These are phyloP conservation scores for Pelosia muscerda DNA, from an alignment of 2,888 invertebrate genomes.

Conservation along the genomic window DNA sequence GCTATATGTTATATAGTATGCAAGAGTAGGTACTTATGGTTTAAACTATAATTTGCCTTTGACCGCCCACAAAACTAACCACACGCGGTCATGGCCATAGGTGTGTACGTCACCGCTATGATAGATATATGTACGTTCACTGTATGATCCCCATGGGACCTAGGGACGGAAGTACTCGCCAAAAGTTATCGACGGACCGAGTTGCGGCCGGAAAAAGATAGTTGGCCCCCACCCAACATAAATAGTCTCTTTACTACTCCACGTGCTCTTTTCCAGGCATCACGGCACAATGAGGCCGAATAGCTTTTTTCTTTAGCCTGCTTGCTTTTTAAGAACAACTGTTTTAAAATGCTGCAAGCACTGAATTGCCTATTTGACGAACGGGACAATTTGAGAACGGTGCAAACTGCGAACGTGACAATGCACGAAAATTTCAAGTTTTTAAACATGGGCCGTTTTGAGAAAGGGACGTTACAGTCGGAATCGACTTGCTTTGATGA, in stretches of 20 bases:
- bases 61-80: neutral
- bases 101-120: neutral
- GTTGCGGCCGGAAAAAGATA: neutral
- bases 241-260: neutral
- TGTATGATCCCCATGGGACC: neutral
- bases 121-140: neutral
- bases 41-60: neutral
- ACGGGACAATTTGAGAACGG: too few relatives aligned
- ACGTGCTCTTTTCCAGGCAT: neutral
- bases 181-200: neutral
- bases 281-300: neutral
- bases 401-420: too few relatives aligned
- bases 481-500: too few relatives aligned
- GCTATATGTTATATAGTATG: neutral
- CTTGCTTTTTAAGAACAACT: neutral
- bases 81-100: neutral
- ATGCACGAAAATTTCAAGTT: too few relatives aligned
- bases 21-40: neutral
- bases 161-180: neutral
- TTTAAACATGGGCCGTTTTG: too few relatives aligned
- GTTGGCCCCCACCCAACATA: neutral
- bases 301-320: neutral
- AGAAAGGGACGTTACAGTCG: too few relatives aligned
- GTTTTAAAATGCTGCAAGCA: neutral
- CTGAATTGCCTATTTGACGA: too few relatives aligned